Evolutionary conservation across 92 coral and sea anemone species (phyloP).

Genomic region (Paragorgia papillata): DNA sequence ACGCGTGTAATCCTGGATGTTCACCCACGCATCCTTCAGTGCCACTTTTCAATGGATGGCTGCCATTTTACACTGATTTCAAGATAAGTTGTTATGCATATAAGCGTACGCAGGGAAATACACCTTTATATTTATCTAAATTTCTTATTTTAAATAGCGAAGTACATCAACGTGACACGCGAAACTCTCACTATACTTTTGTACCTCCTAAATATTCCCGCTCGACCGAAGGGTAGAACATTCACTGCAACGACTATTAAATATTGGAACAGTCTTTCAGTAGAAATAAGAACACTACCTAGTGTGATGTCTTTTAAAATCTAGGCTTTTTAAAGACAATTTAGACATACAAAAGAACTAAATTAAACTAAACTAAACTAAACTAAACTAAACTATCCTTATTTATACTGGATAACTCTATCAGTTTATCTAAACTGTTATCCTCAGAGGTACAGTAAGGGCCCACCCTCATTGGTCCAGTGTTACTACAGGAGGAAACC

Average conservation of each 20-base stretch:
- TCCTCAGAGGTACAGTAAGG: too few relatives aligned
- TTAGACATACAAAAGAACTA: background rate
- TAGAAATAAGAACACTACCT: background rate
- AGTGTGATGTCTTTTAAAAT: background rate
- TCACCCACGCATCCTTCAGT: too few relatives aligned
- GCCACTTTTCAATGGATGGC: too few relatives aligned
- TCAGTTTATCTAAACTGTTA: too few relatives aligned
- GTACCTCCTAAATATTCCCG: background rate
- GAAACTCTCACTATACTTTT: background rate
- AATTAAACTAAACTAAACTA: too few relatives aligned
- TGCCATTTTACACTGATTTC: background rate
- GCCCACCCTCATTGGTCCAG: too few relatives aligned
- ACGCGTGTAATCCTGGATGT: too few relatives aligned
- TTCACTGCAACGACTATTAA: background rate
- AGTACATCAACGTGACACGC: background rate
- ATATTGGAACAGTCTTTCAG: constrained; percentile 1
- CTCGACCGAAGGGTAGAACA: background rate
- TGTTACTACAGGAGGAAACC: too few relatives aligned
- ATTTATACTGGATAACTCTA: too few relatives aligned
- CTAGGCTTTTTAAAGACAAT: background rate
- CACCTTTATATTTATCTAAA: background rate
- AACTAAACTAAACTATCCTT: too few relatives aligned
- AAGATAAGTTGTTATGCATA: background rate
- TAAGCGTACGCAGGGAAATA: background rate
- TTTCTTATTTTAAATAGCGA: background rate